Conservation (phyloP, 37 sponge, comb jelly and placozoan genomes). For the Mnemiopsis leidyi region DNA sequence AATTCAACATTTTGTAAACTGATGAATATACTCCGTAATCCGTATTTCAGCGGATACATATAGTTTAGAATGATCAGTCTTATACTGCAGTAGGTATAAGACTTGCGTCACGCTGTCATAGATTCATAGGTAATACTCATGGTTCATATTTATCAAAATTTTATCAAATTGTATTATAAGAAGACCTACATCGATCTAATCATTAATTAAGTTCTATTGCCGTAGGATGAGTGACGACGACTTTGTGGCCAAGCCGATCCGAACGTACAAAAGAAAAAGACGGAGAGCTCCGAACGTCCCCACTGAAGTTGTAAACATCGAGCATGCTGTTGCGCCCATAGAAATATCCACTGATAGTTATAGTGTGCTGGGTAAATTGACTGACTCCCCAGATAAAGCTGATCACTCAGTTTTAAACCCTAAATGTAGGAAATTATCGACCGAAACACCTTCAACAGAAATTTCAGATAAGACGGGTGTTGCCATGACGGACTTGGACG, state of each 20-base stretch:
- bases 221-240: conserved; percentile 7
- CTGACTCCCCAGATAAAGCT: not conserved
- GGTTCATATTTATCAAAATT: no score
- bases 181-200: no score
- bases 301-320: not conserved
- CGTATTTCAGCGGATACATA: no score
- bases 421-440: not conserved
- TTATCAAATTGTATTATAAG: no score
- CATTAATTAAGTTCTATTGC: no score
- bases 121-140: no score
- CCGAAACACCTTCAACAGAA: not conserved
- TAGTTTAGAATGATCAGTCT: no score
- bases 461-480: not conserved
- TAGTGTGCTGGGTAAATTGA: not conserved
- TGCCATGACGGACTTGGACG: not conserved
- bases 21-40: no score
- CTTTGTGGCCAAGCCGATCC: not conserved
- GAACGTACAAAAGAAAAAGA: not conserved
- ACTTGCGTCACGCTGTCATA: no score
- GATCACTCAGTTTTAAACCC: not conserved
- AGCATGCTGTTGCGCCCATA: not conserved
- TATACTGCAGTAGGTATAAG: no score
- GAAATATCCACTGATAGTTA: not conserved
- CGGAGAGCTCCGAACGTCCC: not conserved
- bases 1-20: no score